These are phyloP conservation scores for Sinopyrophorus schimmeli DNA, from an alignment of 2,888 invertebrate genomes.

Conservation along the genomic window DNA sequence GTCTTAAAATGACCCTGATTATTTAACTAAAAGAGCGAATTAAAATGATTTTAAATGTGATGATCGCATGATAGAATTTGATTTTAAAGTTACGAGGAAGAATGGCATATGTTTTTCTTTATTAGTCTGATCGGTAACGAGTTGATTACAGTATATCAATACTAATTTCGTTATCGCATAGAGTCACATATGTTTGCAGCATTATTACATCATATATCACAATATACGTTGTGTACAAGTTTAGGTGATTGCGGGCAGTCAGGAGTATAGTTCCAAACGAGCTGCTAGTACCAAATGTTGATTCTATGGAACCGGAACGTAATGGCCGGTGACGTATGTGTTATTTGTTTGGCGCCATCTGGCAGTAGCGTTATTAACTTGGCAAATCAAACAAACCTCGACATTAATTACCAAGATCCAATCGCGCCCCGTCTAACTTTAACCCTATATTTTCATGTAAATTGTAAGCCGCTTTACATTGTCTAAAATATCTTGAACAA, in stretches of 20 bases:
- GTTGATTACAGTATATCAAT: constrained; percentile 56
- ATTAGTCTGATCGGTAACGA: constrained; percentile 48
- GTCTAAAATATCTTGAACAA: constrained; percentile 2
- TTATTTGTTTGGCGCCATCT: constrained; percentile 59
- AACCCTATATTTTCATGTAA: constrained; percentile 40
- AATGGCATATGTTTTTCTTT: too few species aligned
- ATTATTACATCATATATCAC: constrained; percentile 58
- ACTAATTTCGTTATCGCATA: constrained; percentile 55
- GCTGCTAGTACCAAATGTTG: constrained; percentile 32
- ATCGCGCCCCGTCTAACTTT: constrained; percentile 46
- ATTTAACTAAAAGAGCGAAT: too few species aligned
- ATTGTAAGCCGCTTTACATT: constrained; percentile 20
- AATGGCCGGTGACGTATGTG: constrained; percentile 57
- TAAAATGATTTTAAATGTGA: too few species aligned
- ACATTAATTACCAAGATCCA: constrained; percentile 55
- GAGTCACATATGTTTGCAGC: constrained; percentile 56
- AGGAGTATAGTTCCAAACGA: constrained; percentile 33
- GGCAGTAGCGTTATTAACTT: constrained; percentile 59
- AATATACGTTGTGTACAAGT: constrained; percentile 48
- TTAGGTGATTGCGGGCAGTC: constrained; percentile 54
- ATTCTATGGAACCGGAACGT: constrained; percentile 43
- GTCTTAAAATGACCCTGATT: too few species aligned
- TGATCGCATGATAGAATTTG: too few species aligned
- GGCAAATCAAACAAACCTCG: constrained; percentile 58
- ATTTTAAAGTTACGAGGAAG: too few species aligned